Evolutionary conservation across 2,888 invertebrate species (phyloP), one percentile per base, ranked within the genome.

Genomic region (Nezara viridula): DNA sequence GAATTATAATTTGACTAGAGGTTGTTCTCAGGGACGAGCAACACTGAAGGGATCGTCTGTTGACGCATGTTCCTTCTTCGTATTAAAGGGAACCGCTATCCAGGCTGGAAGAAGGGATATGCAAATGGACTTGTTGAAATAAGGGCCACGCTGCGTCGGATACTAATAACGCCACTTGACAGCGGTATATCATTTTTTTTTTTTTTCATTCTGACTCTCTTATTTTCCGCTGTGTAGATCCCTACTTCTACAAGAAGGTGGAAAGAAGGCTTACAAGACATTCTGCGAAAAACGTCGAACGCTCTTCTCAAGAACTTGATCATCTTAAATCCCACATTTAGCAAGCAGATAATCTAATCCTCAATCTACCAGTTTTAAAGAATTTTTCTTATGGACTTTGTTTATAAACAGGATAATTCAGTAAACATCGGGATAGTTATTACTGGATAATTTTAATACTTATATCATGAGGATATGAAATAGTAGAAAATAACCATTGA

Each of bases 41-140:
- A 60, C n/a, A 4, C 24, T 55, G 55, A 9, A n/a, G n/a, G 55
- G 55, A 19, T n/a, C 6, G 50, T 19, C 14, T 60, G 10, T 27
- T 27, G 6, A 60, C 12, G 60, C 60, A 55, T 55, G 55, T 60
- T 24, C 27, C 60, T 27, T 27, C n/a, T 27, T 24, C 3, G 27
- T 60, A n/a, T 60, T 60, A 60, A 60, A 60, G 27, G 60, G n/a
- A 60, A 24, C 55, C 55, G 73, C 32, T 37, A 27, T 4, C 60
- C 14, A 27, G 66, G 5, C 77, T 40, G 24, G 37, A 24, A 77
- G 52, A 40, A 60, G 60, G 24, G 12, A 44, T 87, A 87, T 87
- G 66, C 55, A 87, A 87, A 87, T 66, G 87, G 50, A 86, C 86
- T 32, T 24, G 86, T 21, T 32, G 55, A 60, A 87, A 87, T 52